Conservation (phyloP, 2,797 vertebrate genomes). For the Antennarius maculatus region DNA sequence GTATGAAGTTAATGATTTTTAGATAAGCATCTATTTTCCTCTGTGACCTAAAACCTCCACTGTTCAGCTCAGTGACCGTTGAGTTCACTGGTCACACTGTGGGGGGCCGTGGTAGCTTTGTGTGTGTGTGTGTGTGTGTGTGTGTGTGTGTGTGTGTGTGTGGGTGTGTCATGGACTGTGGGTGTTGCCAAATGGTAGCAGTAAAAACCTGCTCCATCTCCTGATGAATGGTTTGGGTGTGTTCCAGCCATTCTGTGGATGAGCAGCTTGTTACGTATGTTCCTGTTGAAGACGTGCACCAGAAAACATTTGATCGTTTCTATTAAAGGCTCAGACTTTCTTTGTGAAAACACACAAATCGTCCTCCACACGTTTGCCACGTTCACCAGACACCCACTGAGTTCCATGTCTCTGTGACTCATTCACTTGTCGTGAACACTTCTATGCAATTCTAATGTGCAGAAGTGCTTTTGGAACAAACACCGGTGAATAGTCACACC, state of each 20-base stretch:
- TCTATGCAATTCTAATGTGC: slow-evolving; percentile 25
- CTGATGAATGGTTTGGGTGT: slow-evolving; percentile 43
- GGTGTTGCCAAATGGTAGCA: slow-evolving; percentile 70
- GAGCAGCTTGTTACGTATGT: slow-evolving; percentile 27
- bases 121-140: slow-evolving; percentile 16
- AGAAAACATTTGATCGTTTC: background rate
- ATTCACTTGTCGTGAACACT: slow-evolving; percentile 10
- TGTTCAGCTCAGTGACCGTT: slow-evolving; percentile 28
- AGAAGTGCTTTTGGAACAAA: slow-evolving; percentile 19
- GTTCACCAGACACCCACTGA: slow-evolving; percentile 22
- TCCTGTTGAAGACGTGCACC: slow-evolving; percentile 21
- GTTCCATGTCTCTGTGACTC: slow-evolving; percentile 13
- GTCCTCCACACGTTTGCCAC: slow-evolving; percentile 16
- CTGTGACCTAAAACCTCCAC: slow-evolving; percentile 45
- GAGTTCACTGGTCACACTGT: slow-evolving; percentile 21
- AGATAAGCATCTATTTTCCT: slow-evolving; percentile 34
- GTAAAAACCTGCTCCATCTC: slow-evolving; percentile 49
- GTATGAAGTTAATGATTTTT: slow-evolving; percentile 28
- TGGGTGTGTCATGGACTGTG: slow-evolving; percentile 53
- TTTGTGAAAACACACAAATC: slow-evolving; percentile 1
- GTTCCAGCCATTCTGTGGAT: slow-evolving; percentile 47
- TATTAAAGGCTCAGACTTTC: slow-evolving; percentile 1
- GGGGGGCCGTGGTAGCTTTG: slow-evolving; percentile 1
- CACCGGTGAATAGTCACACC: slow-evolving; percentile 28
- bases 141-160: slow-evolving; percentile 17